These are phyloP conservation scores for Adoxophyes honmai DNA, from an alignment of 1,140 invertebrate genomes.

Conservation along the genomic window DNA sequence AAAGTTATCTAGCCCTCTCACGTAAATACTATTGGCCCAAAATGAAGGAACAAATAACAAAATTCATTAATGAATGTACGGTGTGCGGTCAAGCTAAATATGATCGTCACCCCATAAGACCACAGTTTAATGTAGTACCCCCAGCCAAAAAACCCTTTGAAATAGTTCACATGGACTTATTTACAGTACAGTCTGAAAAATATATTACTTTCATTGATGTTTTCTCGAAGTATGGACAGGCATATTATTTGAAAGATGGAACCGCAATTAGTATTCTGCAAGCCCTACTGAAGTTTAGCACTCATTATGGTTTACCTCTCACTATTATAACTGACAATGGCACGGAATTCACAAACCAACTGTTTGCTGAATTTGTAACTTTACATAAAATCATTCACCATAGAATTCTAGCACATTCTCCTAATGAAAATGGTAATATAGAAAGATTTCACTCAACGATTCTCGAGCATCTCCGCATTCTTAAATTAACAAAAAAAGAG, in stretches of 20 bases:
- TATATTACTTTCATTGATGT: conserved; percentile 3
- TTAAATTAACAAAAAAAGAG: too few relatives aligned
- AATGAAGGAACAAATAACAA: background rate
- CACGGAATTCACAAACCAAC: conserved; percentile 4
- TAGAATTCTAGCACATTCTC: background rate
- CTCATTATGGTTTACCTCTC: background rate
- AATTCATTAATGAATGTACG: conserved; percentile 10
- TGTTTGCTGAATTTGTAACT: background rate
- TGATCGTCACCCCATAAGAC: background rate
- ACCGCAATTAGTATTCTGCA: background rate
- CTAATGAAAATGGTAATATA: background rate
- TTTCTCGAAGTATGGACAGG: conserved; percentile 9
- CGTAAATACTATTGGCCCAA: conserved; percentile 15
- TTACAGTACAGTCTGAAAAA: background rate
- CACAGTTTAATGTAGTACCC: background rate
- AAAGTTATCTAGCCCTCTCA: background rate
- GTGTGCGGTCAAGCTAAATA: conserved; percentile 5
- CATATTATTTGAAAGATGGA: background rate
- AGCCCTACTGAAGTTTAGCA: background rate
- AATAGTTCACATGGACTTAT: background rate
- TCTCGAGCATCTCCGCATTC: too few relatives aligned
- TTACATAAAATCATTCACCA: conserved; percentile 1
- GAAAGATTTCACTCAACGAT: conserved; percentile 15
- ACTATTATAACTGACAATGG: background rate
- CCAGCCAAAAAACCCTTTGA: conserved; percentile 6